Evolutionary conservation across 2,888 invertebrate species (phyloP), one percentile per base, ranked within the genome.

Genomic region (Sinohyriopsis cumingii): DNA sequence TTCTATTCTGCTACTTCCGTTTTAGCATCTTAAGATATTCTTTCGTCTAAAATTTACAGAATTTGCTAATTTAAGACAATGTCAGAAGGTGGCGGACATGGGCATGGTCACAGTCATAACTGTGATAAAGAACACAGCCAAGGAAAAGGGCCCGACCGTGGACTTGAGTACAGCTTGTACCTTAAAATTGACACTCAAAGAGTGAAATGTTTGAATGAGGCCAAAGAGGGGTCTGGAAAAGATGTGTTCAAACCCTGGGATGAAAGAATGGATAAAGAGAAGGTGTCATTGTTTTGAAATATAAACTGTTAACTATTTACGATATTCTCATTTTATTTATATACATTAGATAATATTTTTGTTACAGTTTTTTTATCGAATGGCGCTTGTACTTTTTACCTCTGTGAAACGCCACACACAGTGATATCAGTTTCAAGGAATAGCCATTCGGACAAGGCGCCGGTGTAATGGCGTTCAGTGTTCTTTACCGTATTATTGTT

Each of bases 191-290:
- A 98, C 90, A 93, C 93, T 83, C 93, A 94, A 59, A 95, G 96
- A 89, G 91, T 98, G 33, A 93, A 96, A 87, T 98, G 98, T 90
- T 91, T 99, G 55, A 99, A 99, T 90, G 99, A 99, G 91, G 92
- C 92, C 64, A 90, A 92, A 7, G 97, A 97, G 83, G 96, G 95
- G 45, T 94, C 95, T 19, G 98, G 97, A 24, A 95, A 94, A 91
- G 92, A 92, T 45, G 94, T 99, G 5, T 98, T 99, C 87, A 98
- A 97, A 89, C 92, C 97, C 0, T 97, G 96, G 95, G 96, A 97
- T 82, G 93, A 95, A 75, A 92, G 97, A 81, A 91, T 95, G 75
- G 94, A 95, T 88, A 92, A 92, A 77, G 93, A 93, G 74, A 92
- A 94, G 90, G 97, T 97, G 91, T 59, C 28, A 61, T 64, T 64